phyloP scores from a whole-genome alignment of 2,113 vertebrate species.

The Chaenogobius annularis region DNA sequence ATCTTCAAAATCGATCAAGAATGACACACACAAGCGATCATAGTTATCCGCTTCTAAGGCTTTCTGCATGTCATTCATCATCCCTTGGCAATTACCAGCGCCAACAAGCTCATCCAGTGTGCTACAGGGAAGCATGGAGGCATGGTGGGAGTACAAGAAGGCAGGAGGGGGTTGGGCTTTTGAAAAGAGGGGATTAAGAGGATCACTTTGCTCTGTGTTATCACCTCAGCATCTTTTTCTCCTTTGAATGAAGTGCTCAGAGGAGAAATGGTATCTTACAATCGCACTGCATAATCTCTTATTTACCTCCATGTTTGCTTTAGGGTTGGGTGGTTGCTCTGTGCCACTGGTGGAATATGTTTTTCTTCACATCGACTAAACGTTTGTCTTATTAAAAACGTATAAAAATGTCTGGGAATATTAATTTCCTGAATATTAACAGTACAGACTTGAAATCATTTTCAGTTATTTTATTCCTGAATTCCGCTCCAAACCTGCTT shows the following conservation, averaged over 20 bases:
- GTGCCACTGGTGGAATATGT: background rate
- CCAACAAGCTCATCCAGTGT: slow-evolving; percentile 46
- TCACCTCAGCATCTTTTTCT: slow-evolving; percentile 41
- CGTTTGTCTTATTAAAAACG: too few species aligned
- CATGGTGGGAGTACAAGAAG: slow-evolving; percentile 38
- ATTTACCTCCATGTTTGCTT: background rate
- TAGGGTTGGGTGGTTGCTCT: background rate
- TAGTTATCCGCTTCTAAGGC: slow-evolving; percentile 49
- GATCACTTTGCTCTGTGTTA: slow-evolving; percentile 40
- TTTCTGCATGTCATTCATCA: slow-evolving; percentile 63
- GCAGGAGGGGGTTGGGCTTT: slow-evolving; percentile 44
- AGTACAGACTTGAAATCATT: background rate
- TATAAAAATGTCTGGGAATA: too few species aligned
- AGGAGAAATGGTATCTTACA: background rate
- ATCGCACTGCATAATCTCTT: background rate
- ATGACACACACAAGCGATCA: slow-evolving; percentile 38
- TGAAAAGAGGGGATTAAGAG: slow-evolving; percentile 56
- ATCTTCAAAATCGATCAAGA: slow-evolving; percentile 22
- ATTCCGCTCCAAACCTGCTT: too few species aligned
- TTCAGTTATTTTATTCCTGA: background rate
- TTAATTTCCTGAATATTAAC: background rate
- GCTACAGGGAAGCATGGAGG: slow-evolving; percentile 29
- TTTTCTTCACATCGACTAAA: background rate
- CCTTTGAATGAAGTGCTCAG: slow-evolving; percentile 12
- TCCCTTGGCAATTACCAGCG: slow-evolving; percentile 59